Base-by-base conservation (phyloP, 2,888 invertebrate genomes). In the Danaus chrysippus region DNA sequence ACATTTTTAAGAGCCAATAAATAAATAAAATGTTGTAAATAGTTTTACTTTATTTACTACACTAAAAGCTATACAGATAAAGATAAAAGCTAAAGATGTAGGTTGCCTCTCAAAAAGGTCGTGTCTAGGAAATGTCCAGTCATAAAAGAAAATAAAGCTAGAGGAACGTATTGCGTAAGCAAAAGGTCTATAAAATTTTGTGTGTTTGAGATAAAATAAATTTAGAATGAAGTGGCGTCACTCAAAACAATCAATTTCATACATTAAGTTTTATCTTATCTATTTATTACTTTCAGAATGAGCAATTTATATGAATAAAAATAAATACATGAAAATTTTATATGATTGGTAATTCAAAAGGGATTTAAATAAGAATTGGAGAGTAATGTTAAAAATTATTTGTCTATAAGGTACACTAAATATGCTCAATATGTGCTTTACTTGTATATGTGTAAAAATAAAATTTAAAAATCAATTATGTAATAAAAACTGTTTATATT, bases 181-280 rank as follows among this genome's bases (percentile, higher is more conserved):
- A 10, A 49, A 49, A 17, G 15, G 9, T 49, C 46, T 13, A 46
- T 46, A 46, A 46, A 46, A 15, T 46, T 46, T 46, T 15, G n/a
- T 43, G n/a, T 43, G 43, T 43, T 11, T n/a, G n/a, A 43, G 43
- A 43, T 43, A 43, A 43, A 43, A 43, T n/a, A 43, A 43, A 43
- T 34, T 34, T 3, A 34, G 23, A 34, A 34, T 34, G 23, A 43
- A 43, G n/a, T n/a, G n/a, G 43, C n/a, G 46, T 46, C n/a, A 15
- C 46, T n/a, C n/a, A 46, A 46, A 15, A 46, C 10, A 59, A 34
- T 46, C 42, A 60, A 55, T 60, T 41, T n/a, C 46, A 55, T 54
- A 54, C 42, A 59, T 17, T 58, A 17, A 49, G 49, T 49, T 58
- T 41, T 15, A 41, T 58, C 49, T 58, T 58, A 41, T 58, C 23